Conservation (phyloP, 92 coral and sea anemone species). For the Plumapathes pennacea region DNA sequence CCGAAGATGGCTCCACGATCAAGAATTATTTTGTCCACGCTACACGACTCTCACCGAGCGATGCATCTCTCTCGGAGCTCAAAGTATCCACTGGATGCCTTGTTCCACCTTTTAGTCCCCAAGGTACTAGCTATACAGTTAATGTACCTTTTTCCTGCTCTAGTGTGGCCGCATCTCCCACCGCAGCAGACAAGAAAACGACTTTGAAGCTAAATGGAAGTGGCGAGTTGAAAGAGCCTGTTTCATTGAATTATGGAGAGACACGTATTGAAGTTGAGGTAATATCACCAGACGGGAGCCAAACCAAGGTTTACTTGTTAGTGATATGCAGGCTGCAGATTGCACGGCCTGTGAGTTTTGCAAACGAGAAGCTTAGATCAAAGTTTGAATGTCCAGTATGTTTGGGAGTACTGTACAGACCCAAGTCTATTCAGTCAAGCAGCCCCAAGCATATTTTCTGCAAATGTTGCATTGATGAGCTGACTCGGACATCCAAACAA, state of each 20-base stretch:
- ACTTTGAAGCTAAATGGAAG: constrained; percentile 56
- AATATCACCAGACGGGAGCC: constrained; percentile 80
- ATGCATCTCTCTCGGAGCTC: constrained; percentile 76
- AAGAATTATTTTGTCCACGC: constrained; percentile 81
- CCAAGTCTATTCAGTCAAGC: constrained; percentile 73
- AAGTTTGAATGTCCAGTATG: constrained; percentile 84
- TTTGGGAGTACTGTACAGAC: constrained; percentile 70
- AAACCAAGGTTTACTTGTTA: constrained; percentile 50
- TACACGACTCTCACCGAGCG: constrained; percentile 83
- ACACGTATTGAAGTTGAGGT: constrained; percentile 78
- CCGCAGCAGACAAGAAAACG: constrained; percentile 81
- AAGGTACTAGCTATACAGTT: constrained; percentile 43
- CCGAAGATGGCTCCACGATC: constrained; percentile 90
- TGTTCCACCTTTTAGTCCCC: constrained; percentile 67
- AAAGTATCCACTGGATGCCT: constrained; percentile 59
- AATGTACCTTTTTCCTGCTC: constrained; percentile 55
- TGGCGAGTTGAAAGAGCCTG: constrained; percentile 53
- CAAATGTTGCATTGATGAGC: constrained; percentile 83
- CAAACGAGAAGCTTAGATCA: constrained; percentile 30
- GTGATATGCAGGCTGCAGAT: constrained; percentile 54
- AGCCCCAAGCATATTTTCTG: constrained; percentile 84
- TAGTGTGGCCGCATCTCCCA: constrained; percentile 56
- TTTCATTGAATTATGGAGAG: constrained; percentile 75
- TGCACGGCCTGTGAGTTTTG: constrained; percentile 50
- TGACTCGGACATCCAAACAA: constrained; percentile 87